Conservation (phyloP, 2,888 invertebrate genomes). For the Synergus japonicus region DNA sequence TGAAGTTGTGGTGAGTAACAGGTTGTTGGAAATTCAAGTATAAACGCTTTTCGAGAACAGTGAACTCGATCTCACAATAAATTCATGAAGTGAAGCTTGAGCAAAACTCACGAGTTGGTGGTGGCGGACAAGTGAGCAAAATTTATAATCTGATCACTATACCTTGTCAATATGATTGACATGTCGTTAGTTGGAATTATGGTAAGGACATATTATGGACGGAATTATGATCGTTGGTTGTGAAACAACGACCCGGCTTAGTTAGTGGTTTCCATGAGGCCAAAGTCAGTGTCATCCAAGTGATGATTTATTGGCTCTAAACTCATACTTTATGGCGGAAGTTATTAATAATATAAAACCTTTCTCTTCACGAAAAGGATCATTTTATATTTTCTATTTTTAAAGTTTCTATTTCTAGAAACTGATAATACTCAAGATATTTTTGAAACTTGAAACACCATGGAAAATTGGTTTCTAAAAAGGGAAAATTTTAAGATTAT, state of each 20-base stretch:
- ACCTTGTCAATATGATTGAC: not conserved
- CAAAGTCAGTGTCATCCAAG: not conserved
- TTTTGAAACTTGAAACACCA: too few relatives aligned
- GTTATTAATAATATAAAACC: not conserved
- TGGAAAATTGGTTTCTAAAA: not conserved
- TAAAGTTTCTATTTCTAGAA: too few relatives aligned
- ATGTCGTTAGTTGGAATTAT: not conserved
- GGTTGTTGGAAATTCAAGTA: not conserved
- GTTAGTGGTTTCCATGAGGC: constrained; percentile 7
- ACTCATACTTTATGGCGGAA: not conserved
- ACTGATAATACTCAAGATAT: too few relatives aligned
- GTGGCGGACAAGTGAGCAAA: not conserved
- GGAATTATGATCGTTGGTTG: not conserved
- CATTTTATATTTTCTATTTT: not conserved
- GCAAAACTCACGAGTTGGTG: not conserved
- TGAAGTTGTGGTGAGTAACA: not conserved
- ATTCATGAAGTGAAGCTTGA: not conserved
- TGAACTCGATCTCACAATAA: not conserved
- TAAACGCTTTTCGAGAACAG: not conserved
- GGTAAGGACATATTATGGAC: not conserved
- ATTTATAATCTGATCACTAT: not conserved
- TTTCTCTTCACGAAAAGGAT: not conserved
- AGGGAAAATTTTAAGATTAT: not conserved
- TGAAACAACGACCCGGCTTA: not conserved
- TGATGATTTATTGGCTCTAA: not conserved